Percentiles rank a stretch among this genome's conserved stretches.
These are phyloP conservation scores for Mallotus villosus DNA, from an alignment of 2,797 vertebrate species.

Conservation along the genomic window DNA sequence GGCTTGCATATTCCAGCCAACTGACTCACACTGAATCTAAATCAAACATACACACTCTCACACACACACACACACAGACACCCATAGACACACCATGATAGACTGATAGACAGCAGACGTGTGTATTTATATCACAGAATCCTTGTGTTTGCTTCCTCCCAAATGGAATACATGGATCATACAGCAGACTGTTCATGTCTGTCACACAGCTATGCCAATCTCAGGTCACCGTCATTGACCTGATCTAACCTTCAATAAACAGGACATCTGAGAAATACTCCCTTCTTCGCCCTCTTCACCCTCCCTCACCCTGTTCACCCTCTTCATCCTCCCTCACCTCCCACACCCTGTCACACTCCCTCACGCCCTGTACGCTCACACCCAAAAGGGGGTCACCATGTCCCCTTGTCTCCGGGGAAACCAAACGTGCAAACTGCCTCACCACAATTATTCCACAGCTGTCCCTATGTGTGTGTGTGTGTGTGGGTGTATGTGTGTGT, in stretches of 20 bases:
- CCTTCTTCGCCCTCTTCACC: no score
- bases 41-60: slow-evolving; percentile 3
- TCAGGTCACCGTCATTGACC: neutral
- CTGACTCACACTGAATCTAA: neutral
- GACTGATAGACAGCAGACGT: slow-evolving; percentile 34
- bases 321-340: neutral
- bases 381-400: slow-evolving; percentile 38
- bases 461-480: slow-evolving; percentile 9
- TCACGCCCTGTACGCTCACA: slow-evolving; percentile 9
- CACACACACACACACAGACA: slow-evolving; percentile 9
- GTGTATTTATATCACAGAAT: slow-evolving; percentile 34
- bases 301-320: no score
- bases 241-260: neutral
- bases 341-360: neutral
- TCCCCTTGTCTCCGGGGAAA: slow-evolving; percentile 39
- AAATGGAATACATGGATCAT: slow-evolving; percentile 8
- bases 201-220: neutral
- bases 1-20: slow-evolving; percentile 9
- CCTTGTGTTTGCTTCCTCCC: slow-evolving; percentile 37
- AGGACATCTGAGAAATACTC: no score
- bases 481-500: neutral
- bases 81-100: slow-evolving; percentile 22
- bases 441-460: neutral
- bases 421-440: slow-evolving; percentile 6
- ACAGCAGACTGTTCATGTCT: neutral